Conservation (phyloP, 2,888 invertebrate genomes). For the Augochlorella aurata region DNA sequence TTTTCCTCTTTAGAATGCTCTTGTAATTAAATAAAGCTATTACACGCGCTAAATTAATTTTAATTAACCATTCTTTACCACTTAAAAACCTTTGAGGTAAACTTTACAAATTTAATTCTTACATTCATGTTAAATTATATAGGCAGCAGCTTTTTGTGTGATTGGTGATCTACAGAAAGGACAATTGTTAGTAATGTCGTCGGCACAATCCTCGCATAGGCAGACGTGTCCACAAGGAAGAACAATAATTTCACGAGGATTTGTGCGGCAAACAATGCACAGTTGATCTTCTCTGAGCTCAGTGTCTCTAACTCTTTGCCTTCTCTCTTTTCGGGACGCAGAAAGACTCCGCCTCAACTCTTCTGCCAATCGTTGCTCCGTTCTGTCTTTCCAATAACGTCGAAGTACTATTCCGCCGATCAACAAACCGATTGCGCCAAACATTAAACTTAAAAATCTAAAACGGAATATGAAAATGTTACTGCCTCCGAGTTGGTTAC, state of each 20-base stretch:
- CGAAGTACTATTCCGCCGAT: slow-evolving; percentile 83
- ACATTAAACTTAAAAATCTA: slow-evolving; percentile 83
- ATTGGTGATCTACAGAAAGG: slow-evolving; percentile 91
- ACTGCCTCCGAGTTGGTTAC: background rate
- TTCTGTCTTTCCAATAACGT: slow-evolving; percentile 83
- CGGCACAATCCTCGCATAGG: slow-evolving; percentile 92
- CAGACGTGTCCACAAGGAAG: slow-evolving; percentile 96
- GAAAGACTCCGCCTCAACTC: slow-evolving; percentile 83
- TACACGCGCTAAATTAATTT: background rate
- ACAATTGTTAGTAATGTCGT: slow-evolving; percentile 87
- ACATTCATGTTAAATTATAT: slow-evolving; percentile 84
- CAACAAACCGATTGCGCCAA: slow-evolving; percentile 84
- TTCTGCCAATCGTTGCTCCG: slow-evolving; percentile 84
- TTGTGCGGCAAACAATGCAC: slow-evolving; percentile 93
- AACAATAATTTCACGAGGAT: slow-evolving; percentile 93
- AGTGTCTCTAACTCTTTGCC: slow-evolving; percentile 86
- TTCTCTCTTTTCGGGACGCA: slow-evolving; percentile 86
- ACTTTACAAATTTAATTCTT: slow-evolving; percentile 29
- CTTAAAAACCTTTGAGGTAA: background rate
- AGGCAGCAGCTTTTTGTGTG: slow-evolving; percentile 88
- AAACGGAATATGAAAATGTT: background rate
- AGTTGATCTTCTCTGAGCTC: slow-evolving; percentile 86
- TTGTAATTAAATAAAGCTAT: background rate
- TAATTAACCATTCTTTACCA: background rate
- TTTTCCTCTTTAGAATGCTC: slow-evolving; percentile 4